Conservation (phyloP, 2,797 vertebrate species). For the Buceros bicornis region DNA sequence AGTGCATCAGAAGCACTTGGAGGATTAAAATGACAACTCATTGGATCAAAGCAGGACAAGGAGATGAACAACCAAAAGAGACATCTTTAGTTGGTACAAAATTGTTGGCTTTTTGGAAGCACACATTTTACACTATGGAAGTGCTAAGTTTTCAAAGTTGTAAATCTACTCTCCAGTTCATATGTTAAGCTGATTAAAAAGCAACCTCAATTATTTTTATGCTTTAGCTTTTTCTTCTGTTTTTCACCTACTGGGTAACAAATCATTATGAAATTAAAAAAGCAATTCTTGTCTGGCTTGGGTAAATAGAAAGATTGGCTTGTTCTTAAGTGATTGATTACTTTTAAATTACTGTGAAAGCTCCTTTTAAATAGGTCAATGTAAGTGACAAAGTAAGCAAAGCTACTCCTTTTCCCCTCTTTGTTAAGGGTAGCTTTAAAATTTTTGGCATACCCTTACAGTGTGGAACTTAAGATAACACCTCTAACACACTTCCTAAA, state of each 20-base stretch:
- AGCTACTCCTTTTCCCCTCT: conserved; percentile 1
- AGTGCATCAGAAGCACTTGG: not conserved
- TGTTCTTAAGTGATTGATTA: conserved; percentile 58
- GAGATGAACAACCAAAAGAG: not conserved
- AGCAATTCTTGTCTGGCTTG: conserved; percentile 5
- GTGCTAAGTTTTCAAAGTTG: not conserved
- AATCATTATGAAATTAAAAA: conserved; percentile 50
- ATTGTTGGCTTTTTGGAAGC: not conserved
- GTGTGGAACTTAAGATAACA: not conserved
- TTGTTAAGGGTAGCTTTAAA: not conserved
- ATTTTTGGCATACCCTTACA: not conserved
- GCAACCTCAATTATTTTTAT: not conserved
- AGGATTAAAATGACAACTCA: not conserved
- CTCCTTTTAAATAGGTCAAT: conserved; percentile 38
- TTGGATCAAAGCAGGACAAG: not conserved
- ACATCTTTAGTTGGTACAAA: not conserved
- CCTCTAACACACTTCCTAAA: not conserved
- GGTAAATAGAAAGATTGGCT: conserved; percentile 51
- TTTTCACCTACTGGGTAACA: conserved; percentile 23
- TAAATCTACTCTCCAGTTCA: not conserved
- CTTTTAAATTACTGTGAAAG: conserved; percentile 63
- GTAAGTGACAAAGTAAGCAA: conserved; percentile 26
- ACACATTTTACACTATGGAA: not conserved
- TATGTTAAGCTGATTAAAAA: not conserved
- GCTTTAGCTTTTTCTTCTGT: not conserved